Percentiles rank a stretch among this genome's conserved stretches.
Evolutionary conservation across 64 coral and sea anemone genomes (phyloP).

Genomic region (Pocillopora verrucosa): DNA sequence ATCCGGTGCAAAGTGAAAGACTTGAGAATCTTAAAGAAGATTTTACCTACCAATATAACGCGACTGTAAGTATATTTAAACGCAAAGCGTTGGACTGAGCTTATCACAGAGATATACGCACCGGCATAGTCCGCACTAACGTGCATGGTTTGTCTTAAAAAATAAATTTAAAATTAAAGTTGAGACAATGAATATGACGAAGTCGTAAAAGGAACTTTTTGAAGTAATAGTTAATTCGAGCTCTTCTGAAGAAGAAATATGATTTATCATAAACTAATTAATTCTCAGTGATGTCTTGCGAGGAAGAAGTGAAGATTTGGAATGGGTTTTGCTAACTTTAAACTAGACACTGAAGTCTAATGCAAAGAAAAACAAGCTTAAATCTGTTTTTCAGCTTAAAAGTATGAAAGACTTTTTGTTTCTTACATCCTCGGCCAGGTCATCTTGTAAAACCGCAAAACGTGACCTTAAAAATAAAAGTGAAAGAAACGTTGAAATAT

Average conservation of each 20-base stretch:
- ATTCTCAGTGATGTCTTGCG: too few species aligned
- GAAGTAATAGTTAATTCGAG: too few species aligned
- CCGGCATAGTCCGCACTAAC: too few species aligned
- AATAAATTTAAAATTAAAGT: too few species aligned
- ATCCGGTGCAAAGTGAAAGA: constrained; percentile 34
- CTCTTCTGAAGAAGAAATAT: too few species aligned
- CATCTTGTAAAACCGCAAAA: background rate
- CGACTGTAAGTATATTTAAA: constrained; percentile 38
- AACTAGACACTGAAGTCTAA: background rate
- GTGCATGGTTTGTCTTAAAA: too few species aligned
- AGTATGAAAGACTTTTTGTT: background rate
- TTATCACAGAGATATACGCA: background rate
- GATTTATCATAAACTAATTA: too few species aligned
- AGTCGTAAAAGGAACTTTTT: too few species aligned
- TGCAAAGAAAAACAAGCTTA: background rate
- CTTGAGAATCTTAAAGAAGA: constrained; percentile 34
- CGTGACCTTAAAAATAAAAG: background rate
- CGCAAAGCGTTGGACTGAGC: background rate
- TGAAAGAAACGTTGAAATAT: background rate
- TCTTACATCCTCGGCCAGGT: background rate
- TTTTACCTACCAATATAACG: constrained; percentile 49
- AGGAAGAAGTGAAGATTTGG: background rate
- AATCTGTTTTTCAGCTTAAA: background rate
- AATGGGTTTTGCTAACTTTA: background rate
- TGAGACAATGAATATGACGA: too few species aligned